Evolutionary conservation across 1,140 invertebrate species (phyloP), one percentile per base, ranked within the genome.

Genomic region (Parapsyche elsis): DNA sequence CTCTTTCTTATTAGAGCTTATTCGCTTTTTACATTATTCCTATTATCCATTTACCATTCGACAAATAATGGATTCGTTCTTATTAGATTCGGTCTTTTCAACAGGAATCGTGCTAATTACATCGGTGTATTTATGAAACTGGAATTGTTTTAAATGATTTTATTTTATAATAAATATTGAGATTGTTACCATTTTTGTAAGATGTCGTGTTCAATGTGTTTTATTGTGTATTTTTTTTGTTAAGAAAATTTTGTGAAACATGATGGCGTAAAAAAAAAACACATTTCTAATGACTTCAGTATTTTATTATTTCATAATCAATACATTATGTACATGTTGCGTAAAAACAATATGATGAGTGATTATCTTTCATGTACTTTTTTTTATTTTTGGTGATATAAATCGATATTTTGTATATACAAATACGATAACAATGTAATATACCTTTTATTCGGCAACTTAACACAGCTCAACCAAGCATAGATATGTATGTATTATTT

Each of bases 401-500:
- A 81, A 77, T 80, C 53, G 78, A 74, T 71, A 57, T 83, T 81
- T 71, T 80, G 79, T 83, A 83, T 80, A 67, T 83, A 83, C 82
- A 83, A 83, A 83, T 80, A 80, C 70, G 81, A 83, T 81, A 83
- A 83, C 81, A 83, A 80, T 78, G 80, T 78, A 83, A 83, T 83
- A 83, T 78, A 71, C 64, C 57, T 78, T 83, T 79, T 78, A 78
- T 79, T 79, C 46, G 82, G 82, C 82, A 83, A 83, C 80, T 83
- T 57, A 83, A 83, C 82, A 80, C 73, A 81, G 80, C 73, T 75
- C 73, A 75, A 67, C 75, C 57, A 80, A 80, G 79, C 79, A 70
- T 73, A 76, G 79, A 80, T 80, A 80, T 80, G 79, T 80, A 80
- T 80, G 71, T 76, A 77, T 77, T 77, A 59, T 76, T 64, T 64